A percentile compares a stretch with the other conserved stretches of the same genome.
Evolutionary conservation across 2,113 vertebrate genomes (phyloP).

Genomic region (Antechinus flavipes): DNA sequence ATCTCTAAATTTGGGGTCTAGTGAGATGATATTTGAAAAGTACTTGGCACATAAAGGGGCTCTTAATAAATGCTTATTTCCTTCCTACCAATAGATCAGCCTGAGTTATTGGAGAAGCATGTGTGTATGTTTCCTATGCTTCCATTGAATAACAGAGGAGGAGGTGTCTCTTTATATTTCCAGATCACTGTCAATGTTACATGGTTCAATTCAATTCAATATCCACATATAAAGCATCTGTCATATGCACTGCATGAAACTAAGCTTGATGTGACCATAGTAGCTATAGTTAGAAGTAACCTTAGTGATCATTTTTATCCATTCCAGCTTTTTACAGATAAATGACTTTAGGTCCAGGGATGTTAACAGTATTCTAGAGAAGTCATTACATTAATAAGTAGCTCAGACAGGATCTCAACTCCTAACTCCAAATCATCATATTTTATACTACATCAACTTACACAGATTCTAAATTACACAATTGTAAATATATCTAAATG

Average conservation of each 20-base stretch:
- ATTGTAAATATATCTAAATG: slow-evolving; percentile 18
- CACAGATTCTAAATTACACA: not conserved
- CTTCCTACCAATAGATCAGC: not conserved
- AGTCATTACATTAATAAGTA: not conserved
- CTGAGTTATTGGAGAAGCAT: not conserved
- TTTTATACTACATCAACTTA: not conserved
- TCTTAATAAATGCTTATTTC: not conserved
- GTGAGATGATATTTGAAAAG: not conserved
- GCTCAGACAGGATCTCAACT: not conserved
- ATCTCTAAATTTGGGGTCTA: not conserved
- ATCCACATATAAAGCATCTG: not conserved
- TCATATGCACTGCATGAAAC: not conserved
- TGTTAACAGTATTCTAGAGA: not conserved
- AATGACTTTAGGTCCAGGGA: not conserved
- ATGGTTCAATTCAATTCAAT: not conserved
- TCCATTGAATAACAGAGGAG: not conserved
- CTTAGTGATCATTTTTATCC: not conserved
- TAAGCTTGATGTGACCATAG: not conserved
- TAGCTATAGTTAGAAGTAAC: not conserved
- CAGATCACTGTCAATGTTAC: not conserved
- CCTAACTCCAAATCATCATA: not conserved
- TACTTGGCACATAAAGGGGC: not conserved
- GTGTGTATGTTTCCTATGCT: not conserved
- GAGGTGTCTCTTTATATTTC: not conserved
- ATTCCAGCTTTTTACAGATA: not conserved